Base-by-base conservation (phyloP, 2,113 vertebrate genomes). In the Apaloderma vittatum region DNA sequence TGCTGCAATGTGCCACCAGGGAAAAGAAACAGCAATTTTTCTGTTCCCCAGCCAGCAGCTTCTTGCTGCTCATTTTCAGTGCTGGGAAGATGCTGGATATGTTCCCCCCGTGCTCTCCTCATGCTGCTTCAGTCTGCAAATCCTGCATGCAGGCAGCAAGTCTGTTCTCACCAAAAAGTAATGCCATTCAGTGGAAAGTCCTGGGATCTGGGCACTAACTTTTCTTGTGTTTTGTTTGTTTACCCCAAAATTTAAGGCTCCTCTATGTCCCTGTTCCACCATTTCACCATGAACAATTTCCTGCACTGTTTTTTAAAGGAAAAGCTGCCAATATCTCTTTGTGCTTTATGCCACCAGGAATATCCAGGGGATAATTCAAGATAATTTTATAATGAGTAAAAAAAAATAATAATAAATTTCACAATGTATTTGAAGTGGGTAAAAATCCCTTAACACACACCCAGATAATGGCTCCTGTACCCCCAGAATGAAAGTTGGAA, bases 81-180 rank as follows among this genome's bases (percentile, higher is more conserved):
- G 10, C 24, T 8, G 55, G 34, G 15, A 88, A 27, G 68, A 48
- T 70, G 43, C 43, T 78, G 72, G 59, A 23, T 27, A 12, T 6
- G 0, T 19, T 46, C 26, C 45, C 9, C 19, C 11, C 1, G 0
- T 1, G 1, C 11, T n/a, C 13, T 40, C 16, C 3, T 8, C 1
- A 2, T 6, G 14, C 14, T 7, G 8, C 21, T 70, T 74, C 24
- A 12, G 40, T 29, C 49, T 84, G 78, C 29, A 74, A 68, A 40
- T 23, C 22, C 54, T 34, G 22, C 8, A 6, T 4, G 24, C 12
- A 30, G 52, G 27, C 70, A 90, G 57, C n/a, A 54, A 34, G 46
- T 9, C 74, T 55, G 45, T 29, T 45, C 48, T 68, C 54, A 37
- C 27, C 12, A 2, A 34, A 72, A 36, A n/a, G 22, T 34, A 37